Conservation (phyloP, 2,797 vertebrate species). For the Chelon auratus region DNA sequence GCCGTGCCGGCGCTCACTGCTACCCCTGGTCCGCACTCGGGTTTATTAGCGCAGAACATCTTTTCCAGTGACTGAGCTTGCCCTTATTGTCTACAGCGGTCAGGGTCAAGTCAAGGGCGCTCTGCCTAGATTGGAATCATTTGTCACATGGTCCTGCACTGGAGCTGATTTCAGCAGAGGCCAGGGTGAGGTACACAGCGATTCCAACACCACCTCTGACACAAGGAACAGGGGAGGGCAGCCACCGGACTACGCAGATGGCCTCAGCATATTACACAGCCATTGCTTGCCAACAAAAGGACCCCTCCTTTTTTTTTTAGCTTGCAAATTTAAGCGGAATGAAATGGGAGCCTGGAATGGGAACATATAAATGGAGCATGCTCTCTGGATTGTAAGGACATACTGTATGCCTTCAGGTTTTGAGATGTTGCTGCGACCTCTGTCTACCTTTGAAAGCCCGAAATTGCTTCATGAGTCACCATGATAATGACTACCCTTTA, state of each 20-base stretch:
- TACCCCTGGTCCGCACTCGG: slow-evolving; percentile 88
- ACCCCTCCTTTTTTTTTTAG: slow-evolving; percentile 63
- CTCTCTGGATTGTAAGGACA: slow-evolving; percentile 87
- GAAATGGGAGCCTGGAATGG: slow-evolving; percentile 54
- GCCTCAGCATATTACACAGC: slow-evolving; percentile 85
- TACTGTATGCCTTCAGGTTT: slow-evolving; percentile 82
- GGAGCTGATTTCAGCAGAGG: slow-evolving; percentile 97
- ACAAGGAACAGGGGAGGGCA: slow-evolving; percentile 86
- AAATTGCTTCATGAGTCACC: slow-evolving; percentile 89
- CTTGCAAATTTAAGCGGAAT: slow-evolving; percentile 82
- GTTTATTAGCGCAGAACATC: slow-evolving; percentile 99
- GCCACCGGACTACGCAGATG: slow-evolving; percentile 90
- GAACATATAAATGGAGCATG: slow-evolving; percentile 81
- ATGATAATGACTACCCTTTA: slow-evolving; percentile 92
- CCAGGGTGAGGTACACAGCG: slow-evolving; percentile 80
- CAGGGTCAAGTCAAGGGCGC: slow-evolving; percentile 99
- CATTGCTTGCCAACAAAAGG: slow-evolving; percentile 87
- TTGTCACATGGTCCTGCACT: slow-evolving; percentile 96
- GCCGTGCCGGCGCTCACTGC: slow-evolving; percentile 67
- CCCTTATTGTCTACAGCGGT: slow-evolving; percentile 96
- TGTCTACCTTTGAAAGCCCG: slow-evolving; percentile 84
- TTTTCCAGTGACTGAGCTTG: slow-evolving; percentile 99
- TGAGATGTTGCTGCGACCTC: slow-evolving; percentile 84
- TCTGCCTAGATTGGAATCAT: slow-evolving; percentile 99
- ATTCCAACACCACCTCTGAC: slow-evolving; percentile 93